A percentile compares a stretch with the other conserved stretches of the same genome.
These are phyloP conservation scores for Campoplex nolae DNA, from an alignment of 2,888 invertebrate genomes.

Conservation along the genomic window DNA sequence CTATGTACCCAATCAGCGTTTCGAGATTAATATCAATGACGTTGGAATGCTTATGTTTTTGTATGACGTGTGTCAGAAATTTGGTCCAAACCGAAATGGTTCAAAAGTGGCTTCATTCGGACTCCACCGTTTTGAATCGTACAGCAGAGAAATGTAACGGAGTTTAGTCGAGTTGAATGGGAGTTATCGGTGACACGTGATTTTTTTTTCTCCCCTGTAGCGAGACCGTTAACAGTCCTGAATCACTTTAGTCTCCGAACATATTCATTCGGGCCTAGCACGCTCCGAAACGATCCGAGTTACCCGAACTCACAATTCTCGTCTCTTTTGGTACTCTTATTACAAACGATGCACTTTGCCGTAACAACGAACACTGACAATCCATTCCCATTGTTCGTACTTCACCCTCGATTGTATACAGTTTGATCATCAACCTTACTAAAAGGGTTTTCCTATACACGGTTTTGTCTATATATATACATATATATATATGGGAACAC, in stretches of 20 bases:
- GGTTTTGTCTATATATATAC: background rate
- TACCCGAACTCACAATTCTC: background rate
- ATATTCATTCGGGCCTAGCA: slow-evolving; percentile 31
- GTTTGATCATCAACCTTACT: slow-evolving; percentile 29
- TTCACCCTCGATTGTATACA: slow-evolving; percentile 39
- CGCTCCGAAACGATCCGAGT: slow-evolving; percentile 38
- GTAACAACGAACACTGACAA: slow-evolving; percentile 42
- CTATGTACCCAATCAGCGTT: no score
- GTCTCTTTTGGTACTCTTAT: slow-evolving; percentile 66
- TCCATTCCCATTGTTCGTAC: slow-evolving; percentile 42
- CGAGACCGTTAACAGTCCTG: slow-evolving; percentile 5
- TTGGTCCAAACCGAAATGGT: background rate
- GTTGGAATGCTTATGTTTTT: background rate
- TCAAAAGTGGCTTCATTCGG: background rate
- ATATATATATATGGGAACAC: background rate
- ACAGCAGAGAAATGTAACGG: slow-evolving; percentile 2
- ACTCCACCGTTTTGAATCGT: slow-evolving; percentile 14
- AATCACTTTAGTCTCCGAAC: slow-evolving; percentile 26
- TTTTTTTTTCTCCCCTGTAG: background rate
- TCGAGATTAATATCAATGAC: no score
- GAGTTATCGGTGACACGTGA: slow-evolving; percentile 68
- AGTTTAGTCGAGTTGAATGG: slow-evolving; percentile 45
- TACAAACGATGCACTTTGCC: slow-evolving; percentile 66
- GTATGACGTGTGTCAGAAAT: background rate
- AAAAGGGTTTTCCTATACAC: slow-evolving; percentile 32